A percentile compares a stretch with the other conserved stretches of the same genome.
These are phyloP conservation scores for Proterorhinus semilunaris DNA, from an alignment of 2,113 vertebrate genomes.

Conservation along the genomic window DNA sequence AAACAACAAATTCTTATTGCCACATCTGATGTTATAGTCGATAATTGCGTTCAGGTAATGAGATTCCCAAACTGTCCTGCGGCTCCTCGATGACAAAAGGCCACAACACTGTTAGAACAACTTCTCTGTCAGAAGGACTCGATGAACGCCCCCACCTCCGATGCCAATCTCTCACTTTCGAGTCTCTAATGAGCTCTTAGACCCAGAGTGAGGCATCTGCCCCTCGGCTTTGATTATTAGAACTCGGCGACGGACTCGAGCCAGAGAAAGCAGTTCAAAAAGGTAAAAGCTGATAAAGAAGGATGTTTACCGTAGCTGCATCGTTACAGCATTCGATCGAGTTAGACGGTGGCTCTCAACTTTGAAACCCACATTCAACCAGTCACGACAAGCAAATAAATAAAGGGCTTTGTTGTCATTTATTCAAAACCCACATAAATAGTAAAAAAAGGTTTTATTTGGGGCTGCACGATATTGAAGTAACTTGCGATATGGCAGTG, in stretches of 20 bases:
- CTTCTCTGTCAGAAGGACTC: conserved; percentile 39
- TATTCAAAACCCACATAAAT: too few relatives aligned
- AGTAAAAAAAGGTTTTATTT: too few relatives aligned
- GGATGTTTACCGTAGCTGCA: not conserved
- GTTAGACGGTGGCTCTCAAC: too few relatives aligned
- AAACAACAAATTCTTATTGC: too few relatives aligned
- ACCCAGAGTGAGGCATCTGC: conserved; percentile 41
- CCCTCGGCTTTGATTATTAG: conserved; percentile 39
- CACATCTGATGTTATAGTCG: too few relatives aligned
- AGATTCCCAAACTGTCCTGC: not conserved
- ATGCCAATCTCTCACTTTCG: conserved; percentile 42
- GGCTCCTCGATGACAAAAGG: conserved; percentile 27
- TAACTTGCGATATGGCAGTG: too few relatives aligned
- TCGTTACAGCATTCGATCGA: too few relatives aligned
- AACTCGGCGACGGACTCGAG: conserved; percentile 18
- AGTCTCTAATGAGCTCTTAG: conserved; percentile 55
- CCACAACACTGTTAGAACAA: conserved; percentile 18
- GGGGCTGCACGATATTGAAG: too few relatives aligned
- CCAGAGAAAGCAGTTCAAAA: conserved; percentile 28
- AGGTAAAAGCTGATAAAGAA: not conserved
- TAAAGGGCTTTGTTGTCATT: too few relatives aligned
- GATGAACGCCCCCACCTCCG: conserved; percentile 37
- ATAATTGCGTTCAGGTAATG: too few relatives aligned
- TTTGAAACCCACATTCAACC: too few relatives aligned
- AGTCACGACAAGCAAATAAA: too few relatives aligned